A percentile compares a stretch with the other conserved stretches of the same genome.
Conservation (phyloP, 2,113 vertebrate species). For the Pelmatolapia mariae region DNA sequence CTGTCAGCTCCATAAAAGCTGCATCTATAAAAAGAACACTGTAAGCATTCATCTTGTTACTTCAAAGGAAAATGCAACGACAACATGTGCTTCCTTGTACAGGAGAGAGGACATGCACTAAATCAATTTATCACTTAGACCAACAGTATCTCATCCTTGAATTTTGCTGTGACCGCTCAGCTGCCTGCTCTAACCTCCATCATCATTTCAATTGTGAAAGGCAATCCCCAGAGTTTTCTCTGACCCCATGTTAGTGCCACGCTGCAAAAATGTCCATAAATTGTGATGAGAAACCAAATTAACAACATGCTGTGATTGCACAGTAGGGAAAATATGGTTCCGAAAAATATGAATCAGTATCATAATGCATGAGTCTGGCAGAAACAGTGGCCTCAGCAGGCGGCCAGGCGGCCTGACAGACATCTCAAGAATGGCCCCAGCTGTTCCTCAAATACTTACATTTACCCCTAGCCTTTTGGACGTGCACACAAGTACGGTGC, state of each 20-base stretch:
- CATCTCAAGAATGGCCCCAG: constrained; percentile 44
- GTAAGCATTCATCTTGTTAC: constrained; percentile 23
- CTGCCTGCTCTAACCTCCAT: constrained; percentile 17
- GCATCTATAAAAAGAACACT: constrained; percentile 43
- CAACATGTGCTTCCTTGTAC: neutral
- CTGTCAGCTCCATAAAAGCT: constrained; percentile 32
- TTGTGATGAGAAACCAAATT: constrained; percentile 65
- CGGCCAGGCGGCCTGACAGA: constrained; percentile 21
- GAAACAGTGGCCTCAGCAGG: constrained; percentile 38
- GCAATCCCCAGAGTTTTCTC: constrained; percentile 30
- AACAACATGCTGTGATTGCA: constrained; percentile 57
- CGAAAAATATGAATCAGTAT: constrained; percentile 60
- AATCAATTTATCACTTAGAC: constrained; percentile 27
- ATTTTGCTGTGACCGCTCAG: constrained; percentile 15
- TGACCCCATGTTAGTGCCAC: constrained; percentile 15
- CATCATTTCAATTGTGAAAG: constrained; percentile 46
- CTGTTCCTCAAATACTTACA: constrained; percentile 56
- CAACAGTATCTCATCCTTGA: constrained; percentile 14
- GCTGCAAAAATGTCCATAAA: constrained; percentile 38
- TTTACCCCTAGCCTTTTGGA: constrained; percentile 35
- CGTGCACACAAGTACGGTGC: neutral
- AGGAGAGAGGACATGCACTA: neutral
- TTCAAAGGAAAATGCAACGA: constrained; percentile 3
- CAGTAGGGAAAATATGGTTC: constrained; percentile 49
- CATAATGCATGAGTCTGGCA: constrained; percentile 46